These are phyloP conservation scores for Ceyx cyanopectus DNA, from an alignment of 2,113 vertebrate genomes.

Conservation along the genomic window DNA sequence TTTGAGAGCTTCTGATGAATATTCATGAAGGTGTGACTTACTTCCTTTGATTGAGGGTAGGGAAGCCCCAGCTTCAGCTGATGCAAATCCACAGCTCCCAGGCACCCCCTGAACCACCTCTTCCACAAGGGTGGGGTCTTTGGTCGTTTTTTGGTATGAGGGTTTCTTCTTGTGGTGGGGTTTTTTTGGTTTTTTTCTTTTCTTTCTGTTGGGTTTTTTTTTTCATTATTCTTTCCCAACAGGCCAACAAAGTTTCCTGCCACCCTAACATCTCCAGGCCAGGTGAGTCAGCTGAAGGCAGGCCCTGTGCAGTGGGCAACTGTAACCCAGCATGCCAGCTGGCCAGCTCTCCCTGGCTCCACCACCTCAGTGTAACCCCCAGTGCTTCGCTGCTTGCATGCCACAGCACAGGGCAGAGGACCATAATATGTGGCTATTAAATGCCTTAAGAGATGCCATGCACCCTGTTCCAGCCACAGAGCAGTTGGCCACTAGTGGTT, in stretches of 20 bases:
- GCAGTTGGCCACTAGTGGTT: background rate
- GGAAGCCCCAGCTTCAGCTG: background rate
- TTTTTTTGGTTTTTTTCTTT: no score
- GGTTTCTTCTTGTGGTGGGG: no score
- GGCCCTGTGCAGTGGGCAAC: background rate
- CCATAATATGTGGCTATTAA: accelerated
- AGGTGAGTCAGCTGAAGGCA: background rate
- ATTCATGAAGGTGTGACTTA: background rate
- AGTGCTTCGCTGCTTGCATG: accelerated
- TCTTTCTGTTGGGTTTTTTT: no score
- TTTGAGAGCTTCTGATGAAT: background rate
- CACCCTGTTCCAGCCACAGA: background rate
- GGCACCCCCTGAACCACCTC: background rate
- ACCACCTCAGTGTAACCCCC: background rate
- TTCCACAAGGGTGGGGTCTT: background rate
- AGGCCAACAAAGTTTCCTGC: background rate
- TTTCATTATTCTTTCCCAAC: background rate
- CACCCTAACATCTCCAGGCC: accelerated
- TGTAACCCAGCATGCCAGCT: accelerated
- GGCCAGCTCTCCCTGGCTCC: background rate
- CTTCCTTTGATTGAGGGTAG: background rate
- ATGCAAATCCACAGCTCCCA: no score
- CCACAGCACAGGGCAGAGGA: background rate
- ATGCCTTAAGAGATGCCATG: no score
- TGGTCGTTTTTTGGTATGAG: no score